A percentile compares a stretch with the other conserved stretches of the same genome.
Conservation (phyloP, 1,140 invertebrate genomes). For the Dreissena rostriformis region DNA sequence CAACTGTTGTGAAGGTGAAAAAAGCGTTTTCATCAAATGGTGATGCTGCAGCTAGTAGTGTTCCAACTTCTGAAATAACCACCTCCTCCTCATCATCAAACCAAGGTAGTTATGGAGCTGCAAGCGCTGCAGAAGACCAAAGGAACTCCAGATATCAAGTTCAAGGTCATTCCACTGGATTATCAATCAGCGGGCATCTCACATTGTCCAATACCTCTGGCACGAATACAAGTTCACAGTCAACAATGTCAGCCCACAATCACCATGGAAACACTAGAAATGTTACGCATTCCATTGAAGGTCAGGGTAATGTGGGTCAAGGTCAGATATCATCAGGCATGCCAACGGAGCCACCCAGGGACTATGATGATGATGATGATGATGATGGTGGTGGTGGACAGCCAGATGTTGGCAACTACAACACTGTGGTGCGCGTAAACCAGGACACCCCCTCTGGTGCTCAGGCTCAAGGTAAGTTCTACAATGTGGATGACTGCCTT, state of each 20-base stretch:
- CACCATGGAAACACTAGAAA: too few species aligned
- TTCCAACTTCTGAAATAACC: background rate
- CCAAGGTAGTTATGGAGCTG: background rate
- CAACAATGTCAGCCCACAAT: too few species aligned
- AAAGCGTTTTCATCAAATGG: conserved; percentile 2
- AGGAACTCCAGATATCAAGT: too few species aligned
- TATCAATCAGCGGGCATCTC: too few species aligned
- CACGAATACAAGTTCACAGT: too few species aligned
- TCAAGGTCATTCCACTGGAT: too few species aligned
- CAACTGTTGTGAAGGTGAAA: conserved; percentile 43
- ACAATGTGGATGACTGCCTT: too few species aligned
- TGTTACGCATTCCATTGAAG: background rate
- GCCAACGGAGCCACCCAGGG: conserved; percentile 47
- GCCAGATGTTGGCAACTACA: conserved; percentile 32
- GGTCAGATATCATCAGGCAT: background rate
- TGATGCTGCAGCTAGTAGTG: background rate
- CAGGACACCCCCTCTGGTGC: background rate
- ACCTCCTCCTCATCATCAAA: background rate
- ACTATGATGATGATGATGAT: conserved; percentile 29
- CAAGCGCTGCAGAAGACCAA: background rate
- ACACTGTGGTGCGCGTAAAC: background rate
- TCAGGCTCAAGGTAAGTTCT: too few species aligned
- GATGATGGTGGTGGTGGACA: background rate
- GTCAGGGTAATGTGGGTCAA: background rate
- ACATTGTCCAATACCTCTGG: too few species aligned